Conservation (phyloP, 2,113 vertebrate species). For the Petrocephalus zakoni region DNA sequence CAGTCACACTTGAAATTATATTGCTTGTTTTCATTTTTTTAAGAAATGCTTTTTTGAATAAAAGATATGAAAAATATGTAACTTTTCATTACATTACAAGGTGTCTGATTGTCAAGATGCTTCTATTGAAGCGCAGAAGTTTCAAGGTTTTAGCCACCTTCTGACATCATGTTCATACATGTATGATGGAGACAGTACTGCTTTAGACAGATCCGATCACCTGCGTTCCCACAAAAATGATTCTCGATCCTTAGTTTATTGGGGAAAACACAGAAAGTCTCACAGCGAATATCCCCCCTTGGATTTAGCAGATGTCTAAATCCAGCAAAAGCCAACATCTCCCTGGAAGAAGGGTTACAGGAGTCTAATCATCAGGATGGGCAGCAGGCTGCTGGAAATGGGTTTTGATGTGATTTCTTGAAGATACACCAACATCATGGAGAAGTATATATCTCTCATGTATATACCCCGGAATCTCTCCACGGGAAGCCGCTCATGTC, state of each 20-base stretch:
- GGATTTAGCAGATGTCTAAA: background rate
- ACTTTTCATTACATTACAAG: background rate
- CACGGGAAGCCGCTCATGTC: background rate
- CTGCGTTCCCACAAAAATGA: background rate
- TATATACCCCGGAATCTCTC: background rate
- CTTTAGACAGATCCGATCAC: background rate
- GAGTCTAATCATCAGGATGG: background rate
- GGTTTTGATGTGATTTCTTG: background rate
- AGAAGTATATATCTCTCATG: background rate
- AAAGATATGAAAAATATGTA: background rate
- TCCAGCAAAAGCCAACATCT: background rate
- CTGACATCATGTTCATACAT: background rate
- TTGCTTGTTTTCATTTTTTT: constrained; percentile 22
- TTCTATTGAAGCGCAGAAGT: background rate
- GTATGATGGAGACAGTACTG: background rate
- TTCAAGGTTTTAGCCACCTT: background rate
- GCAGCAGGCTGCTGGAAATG: background rate
- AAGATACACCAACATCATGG: background rate
- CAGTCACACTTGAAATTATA: constrained; percentile 15
- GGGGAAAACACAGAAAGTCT: background rate
- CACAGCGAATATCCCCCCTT: background rate
- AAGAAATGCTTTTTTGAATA: constrained; percentile 21
- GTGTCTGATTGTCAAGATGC: background rate
- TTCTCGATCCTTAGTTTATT: background rate
- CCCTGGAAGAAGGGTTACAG: background rate